phyloP scores from a whole-genome alignment of 1,140 invertebrate genomes.

The Cydia strobilella region DNA sequence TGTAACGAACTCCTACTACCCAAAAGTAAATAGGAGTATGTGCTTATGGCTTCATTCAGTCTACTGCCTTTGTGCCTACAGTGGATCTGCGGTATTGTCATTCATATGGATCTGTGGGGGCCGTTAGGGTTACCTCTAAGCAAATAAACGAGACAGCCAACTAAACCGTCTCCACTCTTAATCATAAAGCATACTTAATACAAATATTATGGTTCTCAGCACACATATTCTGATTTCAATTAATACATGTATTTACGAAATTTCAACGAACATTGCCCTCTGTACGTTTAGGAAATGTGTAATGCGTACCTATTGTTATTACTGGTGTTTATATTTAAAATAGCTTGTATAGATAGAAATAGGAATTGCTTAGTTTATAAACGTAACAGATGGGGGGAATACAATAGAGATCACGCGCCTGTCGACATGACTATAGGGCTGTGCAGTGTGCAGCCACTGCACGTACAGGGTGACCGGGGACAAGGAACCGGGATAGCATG shows the following conservation, averaged over 20 bases:
- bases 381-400: conserved; percentile 16
- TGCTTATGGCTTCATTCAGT: not conserved
- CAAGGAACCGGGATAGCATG: conserved; percentile 17
- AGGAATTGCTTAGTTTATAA: conserved; percentile 6
- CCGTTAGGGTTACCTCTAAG: conserved; percentile 1
- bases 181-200: conserved; percentile 8
- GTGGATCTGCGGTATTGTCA: conserved; percentile 56
- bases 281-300: conserved; percentile 16
- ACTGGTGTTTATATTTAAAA: conserved; percentile 28
- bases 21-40: not conserved
- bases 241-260: conserved; percentile 18
- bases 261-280: conserved; percentile 21
- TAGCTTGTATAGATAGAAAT: conserved; percentile 4
- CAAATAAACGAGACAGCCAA: conserved; percentile 19
- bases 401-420: conserved; percentile 35
- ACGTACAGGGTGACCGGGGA: not conserved
- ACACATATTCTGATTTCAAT: conserved; percentile 26
- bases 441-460: conserved; percentile 19
- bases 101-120: conserved; percentile 70
- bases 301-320: conserved; percentile 12
- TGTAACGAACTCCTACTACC: conserved; percentile 64
- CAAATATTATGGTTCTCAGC: conserved; percentile 14
- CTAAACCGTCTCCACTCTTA: conserved; percentile 8
- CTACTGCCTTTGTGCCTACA: not conserved
- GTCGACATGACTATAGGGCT: conserved; percentile 37